Conservation (phyloP, 2,888 invertebrate genomes). For the Pharmacophagus antenor region DNA sequence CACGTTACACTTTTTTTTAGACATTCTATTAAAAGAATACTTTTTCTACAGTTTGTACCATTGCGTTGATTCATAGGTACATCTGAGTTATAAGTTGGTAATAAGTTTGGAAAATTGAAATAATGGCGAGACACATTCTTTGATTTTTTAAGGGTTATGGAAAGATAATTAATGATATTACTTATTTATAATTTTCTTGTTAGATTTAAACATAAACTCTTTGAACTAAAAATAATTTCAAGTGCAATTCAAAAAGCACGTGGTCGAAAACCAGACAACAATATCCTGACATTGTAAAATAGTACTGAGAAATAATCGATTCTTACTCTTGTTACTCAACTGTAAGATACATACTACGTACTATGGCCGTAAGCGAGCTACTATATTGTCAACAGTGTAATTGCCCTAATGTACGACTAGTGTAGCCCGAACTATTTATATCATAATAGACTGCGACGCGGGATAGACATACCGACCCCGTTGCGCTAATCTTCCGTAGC, state of each 20-base stretch:
- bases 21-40: no score
- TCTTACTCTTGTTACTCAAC: conserved; percentile 11
- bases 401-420: conserved; percentile 37
- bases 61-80: no score
- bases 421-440: conserved; percentile 22
- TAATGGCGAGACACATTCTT: no score
- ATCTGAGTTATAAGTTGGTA: no score
- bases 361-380: conserved; percentile 32
- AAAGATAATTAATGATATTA: no score
- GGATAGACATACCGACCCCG: conserved; percentile 54
- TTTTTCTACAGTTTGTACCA: no score
- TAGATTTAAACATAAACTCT: no score
- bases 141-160: no score
- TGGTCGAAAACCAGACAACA: neutral
- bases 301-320: conserved; percentile 11
- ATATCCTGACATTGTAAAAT: neutral
- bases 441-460: conserved; percentile 32
- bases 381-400: conserved; percentile 41
- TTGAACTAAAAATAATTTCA: neutral
- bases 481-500: conserved; percentile 54
- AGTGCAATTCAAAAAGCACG: neutral
- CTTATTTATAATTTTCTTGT: no score
- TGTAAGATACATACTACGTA: conserved; percentile 20
- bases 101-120: no score
- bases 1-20: no score